These are phyloP conservation scores for Cephus nigrinus DNA, from an alignment of 2,888 invertebrate species.

Conservation along the genomic window DNA sequence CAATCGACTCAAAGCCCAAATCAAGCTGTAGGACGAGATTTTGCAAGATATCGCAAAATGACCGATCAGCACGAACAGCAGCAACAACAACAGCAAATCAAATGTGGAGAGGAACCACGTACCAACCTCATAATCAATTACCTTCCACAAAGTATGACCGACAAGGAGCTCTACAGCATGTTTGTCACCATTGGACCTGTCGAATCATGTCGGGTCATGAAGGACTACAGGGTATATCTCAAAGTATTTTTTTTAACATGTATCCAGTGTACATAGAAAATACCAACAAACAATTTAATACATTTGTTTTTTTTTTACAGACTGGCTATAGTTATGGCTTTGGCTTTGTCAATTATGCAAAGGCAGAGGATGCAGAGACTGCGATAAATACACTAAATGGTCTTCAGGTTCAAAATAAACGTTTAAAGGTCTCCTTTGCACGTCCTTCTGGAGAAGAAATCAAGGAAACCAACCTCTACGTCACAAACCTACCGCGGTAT, in stretches of 20 bases:
- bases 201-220: conserved; percentile 92
- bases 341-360: conserved; percentile 92
- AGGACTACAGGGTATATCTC: conserved; percentile 80
- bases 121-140: conserved; percentile 96
- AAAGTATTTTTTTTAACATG: neutral
- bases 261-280: conserved; percentile 11
- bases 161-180: conserved; percentile 89
- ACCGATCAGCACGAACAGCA: conserved; percentile 59
- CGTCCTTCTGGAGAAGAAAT: conserved; percentile 91
- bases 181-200: conserved; percentile 90
- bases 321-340: conserved; percentile 97
- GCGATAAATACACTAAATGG: conserved; percentile 92
- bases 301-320: conserved; percentile 62
- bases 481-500: conserved; percentile 88
- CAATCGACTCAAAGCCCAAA: conserved; percentile 8
- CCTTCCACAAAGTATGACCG: conserved; percentile 92
- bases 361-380: conserved; percentile 85
- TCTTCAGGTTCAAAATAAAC: conserved; percentile 88
- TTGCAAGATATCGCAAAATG: conserved; percentile 50
- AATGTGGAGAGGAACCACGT: conserved; percentile 60
- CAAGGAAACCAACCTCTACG: conserved; percentile 94
- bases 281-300: neutral
- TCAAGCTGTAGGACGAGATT: conserved; percentile 33
- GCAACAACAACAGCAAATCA: conserved; percentile 41
- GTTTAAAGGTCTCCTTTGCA: conserved; percentile 93